These are phyloP conservation scores for Pseudocheirus occidentalis DNA, from an alignment of 2,797 vertebrate species.

Conservation along the genomic window DNA sequence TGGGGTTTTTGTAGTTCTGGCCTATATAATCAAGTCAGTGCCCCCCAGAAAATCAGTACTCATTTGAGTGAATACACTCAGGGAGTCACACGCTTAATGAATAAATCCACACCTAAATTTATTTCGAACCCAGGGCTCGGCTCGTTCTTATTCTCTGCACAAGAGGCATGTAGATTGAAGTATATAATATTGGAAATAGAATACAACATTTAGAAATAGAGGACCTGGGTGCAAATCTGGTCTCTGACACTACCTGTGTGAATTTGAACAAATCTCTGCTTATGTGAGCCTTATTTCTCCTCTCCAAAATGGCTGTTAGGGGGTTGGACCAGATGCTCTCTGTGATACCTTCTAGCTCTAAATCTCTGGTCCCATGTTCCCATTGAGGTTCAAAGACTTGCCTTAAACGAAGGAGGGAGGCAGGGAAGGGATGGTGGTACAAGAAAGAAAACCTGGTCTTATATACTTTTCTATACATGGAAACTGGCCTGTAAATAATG, in stretches of 20 bases:
- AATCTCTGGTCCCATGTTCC: background rate
- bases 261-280: background rate
- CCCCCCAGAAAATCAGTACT: no score
- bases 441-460: background rate
- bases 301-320: background rate
- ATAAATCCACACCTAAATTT: no score
- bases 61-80: no score
- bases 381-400: background rate
- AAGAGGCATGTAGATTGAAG: background rate
- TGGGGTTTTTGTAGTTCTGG: no score
- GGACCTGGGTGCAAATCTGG: background rate
- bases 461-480: background rate
- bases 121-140: no score
- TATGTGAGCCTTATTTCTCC: background rate
- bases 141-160: no score
- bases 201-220: background rate
- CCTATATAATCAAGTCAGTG: no score
- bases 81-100: no score
- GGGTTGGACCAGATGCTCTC: background rate
- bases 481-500: background rate
- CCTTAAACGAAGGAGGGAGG: background rate
- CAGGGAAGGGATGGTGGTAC: background rate
- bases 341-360: background rate
- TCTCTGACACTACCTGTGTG: background rate
- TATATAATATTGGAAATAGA: background rate